A percentile compares a stretch with the other conserved stretches of the same genome.
Conservation (phyloP, 2,113 vertebrate genomes). For the Synchiropus splendidus region DNA sequence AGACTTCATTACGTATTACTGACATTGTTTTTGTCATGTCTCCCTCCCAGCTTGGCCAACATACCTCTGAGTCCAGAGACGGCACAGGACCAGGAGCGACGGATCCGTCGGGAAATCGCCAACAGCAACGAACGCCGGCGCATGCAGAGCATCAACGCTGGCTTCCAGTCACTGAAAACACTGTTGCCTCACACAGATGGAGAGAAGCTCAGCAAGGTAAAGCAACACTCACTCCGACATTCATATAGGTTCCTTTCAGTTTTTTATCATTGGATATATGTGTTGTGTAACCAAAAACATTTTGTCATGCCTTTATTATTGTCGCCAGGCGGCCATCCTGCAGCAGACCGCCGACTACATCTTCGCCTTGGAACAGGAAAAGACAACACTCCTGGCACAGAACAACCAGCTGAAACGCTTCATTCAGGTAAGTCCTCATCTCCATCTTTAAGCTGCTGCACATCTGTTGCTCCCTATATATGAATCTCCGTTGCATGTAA, state of each 20-base stretch:
- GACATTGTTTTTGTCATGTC: too few relatives aligned
- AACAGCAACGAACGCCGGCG: conserved; percentile 96
- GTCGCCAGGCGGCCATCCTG: conserved; percentile 84
- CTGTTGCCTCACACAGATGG: conserved; percentile 96
- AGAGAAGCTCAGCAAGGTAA: conserved; percentile 88
- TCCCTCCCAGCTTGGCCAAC: conserved; percentile 79
- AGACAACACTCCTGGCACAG: conserved; percentile 90
- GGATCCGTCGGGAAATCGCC: conserved; percentile 93
- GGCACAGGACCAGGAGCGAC: conserved; percentile 91
- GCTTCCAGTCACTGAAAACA: conserved; percentile 97
- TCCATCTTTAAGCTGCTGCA: too few relatives aligned
- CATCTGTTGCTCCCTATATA: too few relatives aligned
- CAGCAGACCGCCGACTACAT: conserved; percentile 98
- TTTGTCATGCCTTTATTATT: not conserved
- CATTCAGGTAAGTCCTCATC: conserved; percentile 97
- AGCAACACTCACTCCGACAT: not conserved
- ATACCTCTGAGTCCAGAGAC: conserved; percentile 95
- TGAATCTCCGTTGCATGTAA: too few relatives aligned
- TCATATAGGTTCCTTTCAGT: not conserved
- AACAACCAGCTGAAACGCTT: conserved; percentile 97
- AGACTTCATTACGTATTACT: too few relatives aligned
- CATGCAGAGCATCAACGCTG: conserved; percentile 99
- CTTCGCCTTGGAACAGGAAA: conserved; percentile 95
- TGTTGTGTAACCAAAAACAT: not conserved
- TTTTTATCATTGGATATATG: not conserved